These are phyloP conservation scores for Drepana arcuata DNA, from an alignment of 1,140 invertebrate genomes.

Conservation along the genomic window DNA sequence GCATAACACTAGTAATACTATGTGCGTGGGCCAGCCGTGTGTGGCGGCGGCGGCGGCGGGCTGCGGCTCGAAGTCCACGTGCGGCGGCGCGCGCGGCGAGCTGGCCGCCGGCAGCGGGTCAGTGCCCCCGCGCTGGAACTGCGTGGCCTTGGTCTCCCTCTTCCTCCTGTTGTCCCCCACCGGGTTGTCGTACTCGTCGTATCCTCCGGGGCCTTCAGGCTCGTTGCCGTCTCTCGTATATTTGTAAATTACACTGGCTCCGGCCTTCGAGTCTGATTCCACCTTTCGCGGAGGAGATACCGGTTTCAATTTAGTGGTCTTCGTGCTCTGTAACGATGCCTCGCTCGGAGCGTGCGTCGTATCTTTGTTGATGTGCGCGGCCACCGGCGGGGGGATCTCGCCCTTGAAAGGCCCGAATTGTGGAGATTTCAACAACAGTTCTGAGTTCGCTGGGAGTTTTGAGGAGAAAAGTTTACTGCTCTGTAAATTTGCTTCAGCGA, in stretches of 20 bases:
- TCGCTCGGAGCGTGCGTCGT: too few relatives aligned
- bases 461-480: conserved; percentile 64
- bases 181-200: conserved; percentile 32
- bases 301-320: conserved; percentile 37
- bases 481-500: conserved; percentile 65
- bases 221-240: conserved; percentile 9
- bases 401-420: conserved; percentile 81
- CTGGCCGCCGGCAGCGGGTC: too few relatives aligned
- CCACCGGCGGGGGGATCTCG: conserved; percentile 75
- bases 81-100: too few relatives aligned
- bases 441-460: conserved; percentile 72
- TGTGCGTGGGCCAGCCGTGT: conserved; percentile 8
- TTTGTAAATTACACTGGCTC: conserved; percentile 31
- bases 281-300: too few relatives aligned
- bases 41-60: conserved; percentile 1
- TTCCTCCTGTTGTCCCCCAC: conserved; percentile 20
- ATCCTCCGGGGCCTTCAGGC: conserved; percentile 21
- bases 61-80: conserved; percentile 26
- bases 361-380: conserved; percentile 33
- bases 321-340: conserved; percentile 10
- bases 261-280: conserved; percentile 28
- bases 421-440: conserved; percentile 75
- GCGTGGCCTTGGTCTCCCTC: conserved; percentile 43
- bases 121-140: too few relatives aligned
- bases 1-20: conserved; percentile 26